Conservation (phyloP, 2,888 invertebrate species). For the Caenorhabditis becei region DNA sequence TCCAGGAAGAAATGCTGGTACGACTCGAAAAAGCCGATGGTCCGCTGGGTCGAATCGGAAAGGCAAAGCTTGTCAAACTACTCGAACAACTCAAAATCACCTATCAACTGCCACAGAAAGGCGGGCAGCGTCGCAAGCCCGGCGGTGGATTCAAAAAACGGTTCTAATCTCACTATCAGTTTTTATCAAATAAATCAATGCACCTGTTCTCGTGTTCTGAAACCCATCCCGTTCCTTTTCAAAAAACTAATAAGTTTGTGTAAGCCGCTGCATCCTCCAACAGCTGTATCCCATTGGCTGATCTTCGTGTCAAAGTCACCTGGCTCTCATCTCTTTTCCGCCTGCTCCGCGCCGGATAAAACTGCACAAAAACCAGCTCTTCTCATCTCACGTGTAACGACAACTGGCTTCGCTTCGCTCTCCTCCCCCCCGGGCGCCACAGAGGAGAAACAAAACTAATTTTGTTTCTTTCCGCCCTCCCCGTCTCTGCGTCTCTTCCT, state of each 20-base stretch:
- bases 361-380: conserved; percentile 41
- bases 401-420: conserved; percentile 28
- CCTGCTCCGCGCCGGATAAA: conserved; percentile 1
- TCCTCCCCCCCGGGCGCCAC: background rate
- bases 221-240: background rate
- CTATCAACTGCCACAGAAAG: conserved; percentile 62
- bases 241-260: conserved; percentile 10
- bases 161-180: background rate
- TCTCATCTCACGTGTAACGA: conserved; percentile 40
- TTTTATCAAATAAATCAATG: too few relatives aligned
- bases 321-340: conserved; percentile 23
- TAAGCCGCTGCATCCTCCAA: background rate
- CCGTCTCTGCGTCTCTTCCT: conserved; percentile 31
- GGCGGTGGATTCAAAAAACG: conserved; percentile 30
- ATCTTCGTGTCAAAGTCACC: conserved; percentile 46
- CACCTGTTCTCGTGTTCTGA: background rate
- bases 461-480: conserved; percentile 30
- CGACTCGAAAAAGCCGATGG: conserved; percentile 63
- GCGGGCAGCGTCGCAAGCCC: background rate
- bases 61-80: conserved; percentile 59
- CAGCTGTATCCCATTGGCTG: conserved; percentile 31
- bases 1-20: conserved; percentile 68
- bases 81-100: conserved; percentile 59
- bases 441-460: conserved; percentile 42
- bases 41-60: conserved; percentile 65